These are phyloP conservation scores for Lasaia peninsularis DNA, from an alignment of 1,140 invertebrate species.

Conservation along the genomic window DNA sequence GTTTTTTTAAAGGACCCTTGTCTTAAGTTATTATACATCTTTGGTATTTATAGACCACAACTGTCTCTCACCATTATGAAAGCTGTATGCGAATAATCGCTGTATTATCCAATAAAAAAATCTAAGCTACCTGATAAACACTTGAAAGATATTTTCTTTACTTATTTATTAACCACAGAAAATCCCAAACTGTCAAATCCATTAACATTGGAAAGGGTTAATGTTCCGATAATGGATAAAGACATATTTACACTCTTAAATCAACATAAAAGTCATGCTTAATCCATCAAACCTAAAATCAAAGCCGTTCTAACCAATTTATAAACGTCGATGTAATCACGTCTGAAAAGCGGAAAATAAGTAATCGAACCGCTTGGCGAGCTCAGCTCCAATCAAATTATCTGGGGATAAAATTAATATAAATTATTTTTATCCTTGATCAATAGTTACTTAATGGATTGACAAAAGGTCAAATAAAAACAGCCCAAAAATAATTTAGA, in stretches of 20 bases:
- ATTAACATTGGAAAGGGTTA: background rate
- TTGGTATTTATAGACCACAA: no score
- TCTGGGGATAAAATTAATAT: conserved; percentile 19
- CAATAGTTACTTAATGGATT: no score
- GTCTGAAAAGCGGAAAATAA: conserved; percentile 6
- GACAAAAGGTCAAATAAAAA: no score
- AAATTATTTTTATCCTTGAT: conserved; percentile 12
- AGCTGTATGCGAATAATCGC: no score
- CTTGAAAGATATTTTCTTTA: background rate
- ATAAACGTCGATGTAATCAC: conserved; percentile 15
- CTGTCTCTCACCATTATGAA: no score
- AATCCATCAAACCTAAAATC: conserved; percentile 11
- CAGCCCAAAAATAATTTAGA: no score
- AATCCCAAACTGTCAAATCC: background rate
- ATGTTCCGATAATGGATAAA: background rate
- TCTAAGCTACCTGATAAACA: no score
- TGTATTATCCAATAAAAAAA: no score
- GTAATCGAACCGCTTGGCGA: conserved; percentile 8
- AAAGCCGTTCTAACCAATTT: conserved; percentile 12
- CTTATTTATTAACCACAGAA: background rate
- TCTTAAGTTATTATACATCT: no score
- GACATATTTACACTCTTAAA: background rate
- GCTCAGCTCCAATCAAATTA: conserved; percentile 15
- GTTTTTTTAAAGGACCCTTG: no score
- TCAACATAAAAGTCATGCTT: background rate